phyloP scores from a whole-genome alignment of 2,113 vertebrate species.

The Microcebus ravelobensis region DNA sequence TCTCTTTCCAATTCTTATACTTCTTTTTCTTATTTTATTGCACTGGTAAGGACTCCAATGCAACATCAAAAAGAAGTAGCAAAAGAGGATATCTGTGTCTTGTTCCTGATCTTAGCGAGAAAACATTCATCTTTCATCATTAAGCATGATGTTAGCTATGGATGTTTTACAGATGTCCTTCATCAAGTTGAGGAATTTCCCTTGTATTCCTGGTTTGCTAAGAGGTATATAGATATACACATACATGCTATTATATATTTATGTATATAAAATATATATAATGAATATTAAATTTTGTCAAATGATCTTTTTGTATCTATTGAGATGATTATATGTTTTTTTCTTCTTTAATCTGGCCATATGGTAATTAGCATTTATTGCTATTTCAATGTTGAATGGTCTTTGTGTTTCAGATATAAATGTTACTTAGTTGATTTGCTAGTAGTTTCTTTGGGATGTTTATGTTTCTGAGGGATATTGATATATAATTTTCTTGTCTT shows the following conservation, averaged over 20 bases:
- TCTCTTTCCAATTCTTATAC: not conserved
- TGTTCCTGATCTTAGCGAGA: not conserved
- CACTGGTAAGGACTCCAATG: not conserved
- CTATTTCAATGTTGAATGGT: not conserved
- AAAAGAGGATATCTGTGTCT: not conserved
- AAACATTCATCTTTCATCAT: not conserved
- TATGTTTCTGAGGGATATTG: not conserved
- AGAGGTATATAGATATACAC: not conserved
- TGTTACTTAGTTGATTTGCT: not conserved
- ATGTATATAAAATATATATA: not conserved
- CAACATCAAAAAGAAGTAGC: not conserved
- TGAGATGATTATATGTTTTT: not conserved
- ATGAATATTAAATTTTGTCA: not conserved
- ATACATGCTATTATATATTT: not conserved
- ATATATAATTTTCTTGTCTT: not conserved
- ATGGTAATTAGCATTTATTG: not conserved
- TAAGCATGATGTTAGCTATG: not conserved
- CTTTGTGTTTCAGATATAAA: not conserved
- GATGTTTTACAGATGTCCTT: not conserved
- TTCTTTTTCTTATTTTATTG: not conserved
- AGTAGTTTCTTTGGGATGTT: not conserved
- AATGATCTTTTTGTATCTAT: not conserved
- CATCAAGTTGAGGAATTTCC: not conserved
- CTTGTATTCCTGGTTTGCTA: not conserved
- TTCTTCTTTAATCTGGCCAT: not conserved